phyloP scores from a whole-genome alignment of 2,888 invertebrate genomes.

The Eucera pruinosa region DNA sequence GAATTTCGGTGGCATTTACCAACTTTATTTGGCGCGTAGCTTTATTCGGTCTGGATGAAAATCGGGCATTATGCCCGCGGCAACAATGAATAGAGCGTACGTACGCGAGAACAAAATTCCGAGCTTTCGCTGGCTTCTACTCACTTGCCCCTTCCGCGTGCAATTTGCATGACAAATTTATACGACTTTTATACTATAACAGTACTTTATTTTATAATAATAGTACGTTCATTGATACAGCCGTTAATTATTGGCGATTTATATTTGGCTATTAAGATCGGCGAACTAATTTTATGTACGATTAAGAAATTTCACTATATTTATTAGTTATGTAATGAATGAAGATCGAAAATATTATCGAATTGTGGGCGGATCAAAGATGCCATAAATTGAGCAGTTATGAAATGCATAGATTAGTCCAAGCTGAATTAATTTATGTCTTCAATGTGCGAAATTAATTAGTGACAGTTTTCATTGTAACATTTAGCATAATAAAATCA shows the following conservation, averaged over 20 bases:
- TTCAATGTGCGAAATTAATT: not conserved
- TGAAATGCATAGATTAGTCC: conserved; percentile 10
- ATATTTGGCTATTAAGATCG: not conserved
- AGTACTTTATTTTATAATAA: not conserved
- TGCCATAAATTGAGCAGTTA: conserved; percentile 11
- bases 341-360: conserved; percentile 43
- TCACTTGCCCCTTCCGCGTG: not conserved
- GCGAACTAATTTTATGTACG: not conserved
- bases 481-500: no score
- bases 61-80: conserved; percentile 32
- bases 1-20: conserved; percentile 43
- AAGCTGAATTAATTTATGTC: not conserved
- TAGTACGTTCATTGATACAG: no score
- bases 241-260: not conserved
- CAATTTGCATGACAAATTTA: not conserved
- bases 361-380: conserved; percentile 28
- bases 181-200: not conserved
- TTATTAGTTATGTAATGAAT: conserved; percentile 42
- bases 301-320: conserved; percentile 9
- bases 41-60: conserved; percentile 8
- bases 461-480: no score
- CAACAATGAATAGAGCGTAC: conserved; percentile 26
- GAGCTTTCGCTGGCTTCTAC: conserved; percentile 5
- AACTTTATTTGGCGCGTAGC: conserved; percentile 52
- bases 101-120: not conserved